Evolutionary conservation across 2,797 vertebrate genomes (phyloP).

Genomic region (Numenius phaeopus): DNA sequence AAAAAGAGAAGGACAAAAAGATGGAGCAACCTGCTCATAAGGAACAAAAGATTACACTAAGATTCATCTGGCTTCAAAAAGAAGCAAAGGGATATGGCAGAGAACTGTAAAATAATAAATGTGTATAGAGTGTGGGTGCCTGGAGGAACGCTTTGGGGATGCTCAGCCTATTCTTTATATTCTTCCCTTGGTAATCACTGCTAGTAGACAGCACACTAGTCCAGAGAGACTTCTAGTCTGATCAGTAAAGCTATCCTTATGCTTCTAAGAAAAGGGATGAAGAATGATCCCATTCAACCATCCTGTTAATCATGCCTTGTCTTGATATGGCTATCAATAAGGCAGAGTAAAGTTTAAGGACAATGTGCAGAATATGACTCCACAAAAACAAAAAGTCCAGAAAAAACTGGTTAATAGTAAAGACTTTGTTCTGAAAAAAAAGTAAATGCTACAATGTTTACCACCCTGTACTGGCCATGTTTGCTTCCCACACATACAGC

Average conservation of each 20-base stretch:
- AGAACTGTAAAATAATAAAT: neutral
- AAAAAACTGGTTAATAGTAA: neutral
- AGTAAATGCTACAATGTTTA: neutral
- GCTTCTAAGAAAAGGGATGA: neutral
- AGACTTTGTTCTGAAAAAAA: neutral
- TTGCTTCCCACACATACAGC: neutral
- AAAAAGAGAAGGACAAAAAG: neutral
- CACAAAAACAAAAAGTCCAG: neutral
- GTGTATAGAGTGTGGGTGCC: neutral
- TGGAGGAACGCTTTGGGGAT: neutral
- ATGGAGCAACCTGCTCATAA: neutral
- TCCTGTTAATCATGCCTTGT: neutral
- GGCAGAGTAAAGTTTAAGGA: neutral
- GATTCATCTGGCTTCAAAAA: neutral
- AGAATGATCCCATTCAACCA: neutral
- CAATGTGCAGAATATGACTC: neutral
- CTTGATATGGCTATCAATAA: neutral
- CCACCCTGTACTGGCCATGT: neutral
- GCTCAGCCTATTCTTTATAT: neutral
- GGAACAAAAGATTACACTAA: neutral
- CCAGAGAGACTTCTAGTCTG: neutral
- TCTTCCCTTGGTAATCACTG: neutral
- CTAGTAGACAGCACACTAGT: neutral
- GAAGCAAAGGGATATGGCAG: neutral
- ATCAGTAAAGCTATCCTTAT: neutral